Percentiles rank a stretch among this genome's conserved stretches.
Evolutionary conservation across 2,797 vertebrate species (phyloP).

Genomic region (Antrozous pallidus): DNA sequence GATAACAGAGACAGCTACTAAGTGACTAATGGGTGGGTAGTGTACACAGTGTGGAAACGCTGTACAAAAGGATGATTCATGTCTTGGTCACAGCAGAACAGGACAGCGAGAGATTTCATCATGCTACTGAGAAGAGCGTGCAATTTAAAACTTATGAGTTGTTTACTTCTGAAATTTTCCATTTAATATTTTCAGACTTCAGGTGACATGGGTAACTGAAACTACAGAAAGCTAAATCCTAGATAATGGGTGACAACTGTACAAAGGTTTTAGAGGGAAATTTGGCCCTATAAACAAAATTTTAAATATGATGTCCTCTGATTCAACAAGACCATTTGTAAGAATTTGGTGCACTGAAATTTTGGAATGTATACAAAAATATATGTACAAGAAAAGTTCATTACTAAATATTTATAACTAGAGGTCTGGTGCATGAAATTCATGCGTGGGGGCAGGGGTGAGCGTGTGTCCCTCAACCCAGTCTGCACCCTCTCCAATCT

Average conservation of each 20-base stretch:
- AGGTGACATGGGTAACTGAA: background rate
- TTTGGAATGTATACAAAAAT: background rate
- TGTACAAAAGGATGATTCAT: background rate
- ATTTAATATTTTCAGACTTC: background rate
- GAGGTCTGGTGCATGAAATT: too few relatives aligned
- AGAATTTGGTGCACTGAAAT: background rate
- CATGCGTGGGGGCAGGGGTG: too few relatives aligned
- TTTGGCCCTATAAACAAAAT: background rate
- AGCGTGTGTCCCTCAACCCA: too few relatives aligned
- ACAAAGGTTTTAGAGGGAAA: background rate
- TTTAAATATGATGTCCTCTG: background rate
- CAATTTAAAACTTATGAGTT: background rate
- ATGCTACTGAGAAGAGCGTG: background rate
- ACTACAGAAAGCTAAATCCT: background rate
- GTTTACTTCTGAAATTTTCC: background rate
- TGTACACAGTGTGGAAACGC: background rate
- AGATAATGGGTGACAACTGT: background rate
- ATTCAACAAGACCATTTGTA: background rate
- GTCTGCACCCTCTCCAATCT: too few relatives aligned
- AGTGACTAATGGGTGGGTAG: background rate
- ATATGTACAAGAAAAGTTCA: background rate
- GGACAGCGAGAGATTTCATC: background rate
- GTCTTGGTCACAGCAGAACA: too few relatives aligned
- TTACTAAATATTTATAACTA: background rate
- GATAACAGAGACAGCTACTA: background rate